Percentiles rank a stretch among this genome's conserved stretches.
Conservation (phyloP, 2,888 invertebrate genomes). For the Orchesella flavescens region DNA sequence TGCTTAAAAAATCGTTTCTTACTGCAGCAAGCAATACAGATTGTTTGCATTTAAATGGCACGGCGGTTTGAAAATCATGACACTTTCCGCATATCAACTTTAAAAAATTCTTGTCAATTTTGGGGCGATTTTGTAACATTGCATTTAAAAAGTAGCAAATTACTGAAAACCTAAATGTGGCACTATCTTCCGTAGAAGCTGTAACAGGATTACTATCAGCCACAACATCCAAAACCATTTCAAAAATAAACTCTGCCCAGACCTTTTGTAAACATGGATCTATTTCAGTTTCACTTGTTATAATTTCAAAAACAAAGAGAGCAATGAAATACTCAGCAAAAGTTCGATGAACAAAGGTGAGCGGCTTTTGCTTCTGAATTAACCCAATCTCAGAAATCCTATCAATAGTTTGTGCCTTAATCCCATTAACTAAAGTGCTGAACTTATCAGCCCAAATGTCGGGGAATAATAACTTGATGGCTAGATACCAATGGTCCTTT, state of each 20-base stretch:
- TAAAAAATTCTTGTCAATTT: no score
- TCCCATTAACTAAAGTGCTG: background rate
- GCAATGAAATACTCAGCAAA: constrained; percentile 30
- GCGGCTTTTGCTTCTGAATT: background rate
- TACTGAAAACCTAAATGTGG: background rate
- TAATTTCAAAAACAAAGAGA: background rate
- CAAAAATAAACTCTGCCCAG: background rate
- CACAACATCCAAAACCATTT: background rate
- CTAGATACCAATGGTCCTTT: background rate
- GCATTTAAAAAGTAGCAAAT: constrained; percentile 13
- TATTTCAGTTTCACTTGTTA: background rate
- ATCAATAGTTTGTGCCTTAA: background rate
- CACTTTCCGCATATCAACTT: background rate
- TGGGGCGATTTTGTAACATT: background rate
- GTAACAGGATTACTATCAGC: background rate
- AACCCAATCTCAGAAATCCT: background rate
- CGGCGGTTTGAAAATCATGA: background rate
- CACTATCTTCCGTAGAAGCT: background rate
- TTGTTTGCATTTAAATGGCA: background rate
- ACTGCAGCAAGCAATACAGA: background rate
- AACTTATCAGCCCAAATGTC: background rate
- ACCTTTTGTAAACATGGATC: background rate
- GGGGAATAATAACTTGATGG: constrained; percentile 8
- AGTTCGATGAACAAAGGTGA: constrained; percentile 1
- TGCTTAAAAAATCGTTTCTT: background rate